Percentiles rank a stretch among this genome's conserved stretches.
Evolutionary conservation across 2,797 vertebrate species (phyloP).

Genomic region (Spondyliosoma cantharus): DNA sequence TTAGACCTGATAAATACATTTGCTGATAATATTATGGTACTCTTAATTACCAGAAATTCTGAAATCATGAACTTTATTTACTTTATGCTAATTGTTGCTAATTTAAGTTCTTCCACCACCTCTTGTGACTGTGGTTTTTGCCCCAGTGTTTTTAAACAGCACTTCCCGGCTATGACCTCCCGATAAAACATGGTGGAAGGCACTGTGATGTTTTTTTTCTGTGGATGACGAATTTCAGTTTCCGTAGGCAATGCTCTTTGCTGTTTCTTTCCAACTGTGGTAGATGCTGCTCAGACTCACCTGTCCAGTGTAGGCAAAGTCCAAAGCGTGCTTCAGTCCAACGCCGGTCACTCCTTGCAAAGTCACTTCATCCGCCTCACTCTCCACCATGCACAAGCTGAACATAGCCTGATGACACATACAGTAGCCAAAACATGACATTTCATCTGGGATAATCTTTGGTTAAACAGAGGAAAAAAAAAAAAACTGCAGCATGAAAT

Average conservation of each 20-base stretch:
- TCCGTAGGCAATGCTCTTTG: background rate
- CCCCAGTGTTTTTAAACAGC: background rate
- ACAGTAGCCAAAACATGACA: slow-evolving; percentile 24
- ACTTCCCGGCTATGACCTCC: background rate
- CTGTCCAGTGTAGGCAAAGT: slow-evolving; percentile 98
- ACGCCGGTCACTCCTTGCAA: slow-evolving; percentile 95
- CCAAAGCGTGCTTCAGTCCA: slow-evolving; percentile 95
- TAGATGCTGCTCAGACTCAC: slow-evolving; percentile 77
- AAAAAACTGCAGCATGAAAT: background rate
- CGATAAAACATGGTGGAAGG: background rate
- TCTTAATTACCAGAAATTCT: no score
- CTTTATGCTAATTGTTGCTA: background rate
- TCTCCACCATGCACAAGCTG: slow-evolving; percentile 98
- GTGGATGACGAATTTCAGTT: background rate
- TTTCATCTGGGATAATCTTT: slow-evolving; percentile 1
- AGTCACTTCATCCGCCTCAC: slow-evolving; percentile 94
- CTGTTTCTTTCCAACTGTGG: background rate
- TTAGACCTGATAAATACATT: background rate
- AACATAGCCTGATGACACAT: slow-evolving; percentile 92
- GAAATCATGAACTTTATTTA: background rate
- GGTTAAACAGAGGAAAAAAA: slow-evolving; percentile 2
- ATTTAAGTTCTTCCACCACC: background rate
- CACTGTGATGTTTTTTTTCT: background rate
- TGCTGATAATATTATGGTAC: background rate
- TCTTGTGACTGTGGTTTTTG: background rate